Conservation (phyloP, 1,140 invertebrate species). For the Bilobella aurantiaca region DNA sequence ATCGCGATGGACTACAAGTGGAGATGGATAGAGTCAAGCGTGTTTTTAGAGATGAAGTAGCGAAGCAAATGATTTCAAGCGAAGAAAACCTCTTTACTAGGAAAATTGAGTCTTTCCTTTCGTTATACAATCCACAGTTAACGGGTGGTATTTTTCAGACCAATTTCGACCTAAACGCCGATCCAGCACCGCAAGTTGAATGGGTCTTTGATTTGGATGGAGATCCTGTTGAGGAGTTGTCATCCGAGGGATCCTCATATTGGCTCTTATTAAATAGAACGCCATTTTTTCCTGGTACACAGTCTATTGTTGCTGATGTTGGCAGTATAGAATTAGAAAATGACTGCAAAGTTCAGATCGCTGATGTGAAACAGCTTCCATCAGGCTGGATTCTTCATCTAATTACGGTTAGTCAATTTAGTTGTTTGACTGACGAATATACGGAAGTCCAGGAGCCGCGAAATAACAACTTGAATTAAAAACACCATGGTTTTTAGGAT, state of each 20-base stretch:
- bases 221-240: constrained; percentile 26
- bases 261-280: constrained; percentile 29
- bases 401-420: constrained; percentile 17
- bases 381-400: constrained; percentile 34
- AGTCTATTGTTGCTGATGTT: constrained; percentile 15
- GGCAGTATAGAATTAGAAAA: constrained; percentile 23
- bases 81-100: constrained; percentile 19
- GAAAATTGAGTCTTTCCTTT: constrained; percentile 28
- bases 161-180: background rate
- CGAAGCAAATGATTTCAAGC: constrained; percentile 23
- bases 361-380: constrained; percentile 21
- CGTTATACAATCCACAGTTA: constrained; percentile 22
- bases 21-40: constrained; percentile 26
- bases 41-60: constrained; percentile 27
- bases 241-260: constrained; percentile 1
- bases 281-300: constrained; percentile 22
- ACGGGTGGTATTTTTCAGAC: constrained; percentile 24
- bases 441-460: background rate
- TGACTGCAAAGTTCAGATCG: constrained; percentile 16
- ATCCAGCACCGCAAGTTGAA: constrained; percentile 16
- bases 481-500: constrained; percentile 9
- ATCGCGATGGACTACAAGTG: constrained; percentile 14
- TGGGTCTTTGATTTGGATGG: constrained; percentile 33
- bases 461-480: background rate
- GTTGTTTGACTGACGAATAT: background rate